These are phyloP conservation scores for Silurus glanis DNA, from an alignment of 2,113 vertebrate species.

Conservation along the genomic window DNA sequence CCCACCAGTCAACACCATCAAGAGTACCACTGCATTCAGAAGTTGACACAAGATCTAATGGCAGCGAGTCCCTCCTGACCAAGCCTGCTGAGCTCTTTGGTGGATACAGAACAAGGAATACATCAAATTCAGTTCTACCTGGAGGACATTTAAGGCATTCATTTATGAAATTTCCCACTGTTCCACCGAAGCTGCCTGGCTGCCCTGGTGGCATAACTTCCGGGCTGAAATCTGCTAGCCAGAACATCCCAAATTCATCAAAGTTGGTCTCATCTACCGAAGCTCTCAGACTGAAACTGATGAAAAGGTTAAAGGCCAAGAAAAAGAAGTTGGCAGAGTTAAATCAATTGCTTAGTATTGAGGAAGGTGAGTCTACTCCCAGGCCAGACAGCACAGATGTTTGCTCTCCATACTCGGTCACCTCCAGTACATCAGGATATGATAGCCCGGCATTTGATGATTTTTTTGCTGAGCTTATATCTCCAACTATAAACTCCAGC, in stretches of 20 bases:
- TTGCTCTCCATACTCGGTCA: conserved; percentile 61
- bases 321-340: conserved; percentile 86
- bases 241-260: conserved; percentile 8
- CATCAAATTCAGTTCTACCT: background rate
- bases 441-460: conserved; percentile 68
- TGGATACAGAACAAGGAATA: conserved; percentile 69
- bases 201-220: background rate
- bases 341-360: conserved; percentile 68
- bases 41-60: conserved; percentile 28
- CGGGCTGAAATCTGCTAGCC: conserved; percentile 37
- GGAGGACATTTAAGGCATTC: background rate
- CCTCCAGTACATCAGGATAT: conserved; percentile 63
- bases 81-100: conserved; percentile 84
- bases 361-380: conserved; percentile 43
- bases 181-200: conserved; percentile 1
- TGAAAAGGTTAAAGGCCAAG: conserved; percentile 88
- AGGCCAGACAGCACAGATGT: conserved; percentile 71
- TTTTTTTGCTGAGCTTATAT: conserved; percentile 83
- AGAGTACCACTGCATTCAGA: conserved; percentile 47
- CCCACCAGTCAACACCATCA: conserved; percentile 28
- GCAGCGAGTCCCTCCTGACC: conserved; percentile 62
- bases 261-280: conserved; percentile 66
- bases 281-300: conserved; percentile 82
- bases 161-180: background rate
- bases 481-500: conserved; percentile 71